Conservation (phyloP, 2,797 vertebrate species). For the Centropyge bicolor region DNA sequence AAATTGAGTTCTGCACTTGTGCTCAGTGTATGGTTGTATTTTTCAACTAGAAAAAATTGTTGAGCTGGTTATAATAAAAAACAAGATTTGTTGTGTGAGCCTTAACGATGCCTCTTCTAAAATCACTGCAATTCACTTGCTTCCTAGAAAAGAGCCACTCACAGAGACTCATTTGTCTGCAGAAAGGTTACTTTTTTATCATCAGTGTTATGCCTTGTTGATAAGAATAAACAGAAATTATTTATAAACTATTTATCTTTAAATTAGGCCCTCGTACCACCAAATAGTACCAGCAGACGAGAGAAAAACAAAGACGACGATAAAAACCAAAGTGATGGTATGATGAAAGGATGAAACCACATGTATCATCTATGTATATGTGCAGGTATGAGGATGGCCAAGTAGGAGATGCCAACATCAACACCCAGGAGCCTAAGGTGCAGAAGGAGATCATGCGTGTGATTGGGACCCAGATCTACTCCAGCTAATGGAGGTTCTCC, state of each 20-base stretch:
- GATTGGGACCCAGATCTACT: slow-evolving; percentile 99
- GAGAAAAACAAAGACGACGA: slow-evolving; percentile 4
- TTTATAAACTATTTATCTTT: not conserved
- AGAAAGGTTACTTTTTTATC: slow-evolving; percentile 2
- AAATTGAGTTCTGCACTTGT: slow-evolving; percentile 33
- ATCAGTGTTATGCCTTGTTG: not conserved
- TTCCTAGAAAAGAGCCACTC: slow-evolving; percentile 1
- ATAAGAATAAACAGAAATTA: not conserved
- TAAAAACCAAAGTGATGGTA: not conserved
- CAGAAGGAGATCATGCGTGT: slow-evolving; percentile 99
- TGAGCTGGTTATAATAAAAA: slow-evolving; percentile 19
- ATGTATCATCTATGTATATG: slow-evolving; percentile 3
- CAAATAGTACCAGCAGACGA: not conserved
- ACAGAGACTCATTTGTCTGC: not conserved
- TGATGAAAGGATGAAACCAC: not conserved
- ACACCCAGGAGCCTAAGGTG: slow-evolving; percentile 99
- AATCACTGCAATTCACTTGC: not conserved
- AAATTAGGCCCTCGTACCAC: not conserved
- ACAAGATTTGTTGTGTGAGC: not conserved
- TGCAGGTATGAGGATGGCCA: slow-evolving; percentile 98
- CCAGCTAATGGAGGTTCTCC: slow-evolving; percentile 88
- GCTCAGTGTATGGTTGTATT: slow-evolving; percentile 27
- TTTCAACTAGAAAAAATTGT: slow-evolving; percentile 19
- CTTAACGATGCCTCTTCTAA: not conserved
- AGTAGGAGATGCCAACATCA: slow-evolving; percentile 99